Base-by-base conservation (phyloP, 2,888 invertebrate genomes). In the Abrostola tripartita region DNA sequence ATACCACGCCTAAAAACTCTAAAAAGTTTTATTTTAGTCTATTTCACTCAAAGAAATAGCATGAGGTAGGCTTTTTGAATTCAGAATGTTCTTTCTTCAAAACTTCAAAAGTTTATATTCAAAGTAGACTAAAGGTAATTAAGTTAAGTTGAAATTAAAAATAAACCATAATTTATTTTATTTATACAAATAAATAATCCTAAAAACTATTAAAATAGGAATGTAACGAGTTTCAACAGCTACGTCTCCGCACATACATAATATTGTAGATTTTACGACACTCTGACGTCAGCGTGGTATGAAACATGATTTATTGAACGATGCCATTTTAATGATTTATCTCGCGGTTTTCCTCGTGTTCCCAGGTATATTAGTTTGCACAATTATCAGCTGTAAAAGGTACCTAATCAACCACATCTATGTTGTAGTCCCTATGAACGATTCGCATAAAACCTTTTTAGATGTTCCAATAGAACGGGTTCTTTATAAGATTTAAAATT, bases 261-360 rank as follows among this genome's bases (percentile, higher is more conserved):
- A 80, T 64, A 55, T 78, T 65, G 55, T 56, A 41, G 44, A 65
- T 61, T 78, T 79, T 81, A 78, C 60, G 67, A 71, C 49, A 47
- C 24, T 24, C 42, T 85, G 85, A 85, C 82, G 81, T 83, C 81
- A 86, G 50, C 14, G 53, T 12, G 70, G 71, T 78, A 67, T 87
- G 82, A 85, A 85, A 73, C 67, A 65, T 63, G 77, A 84, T 85
- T 83, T 85, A 84, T 78, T 69, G 55, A 74, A 76, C 79, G 77
- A 70, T 70, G 71, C 57, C 54, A 62, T 66, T 49, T 68, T 74
- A 76, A 80, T 85, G 79, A 83, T 79, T 83, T 82, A 83, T 83
- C 76, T 70, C 72, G 82, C 62, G 84, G 86, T 86, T 88, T 87
- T 86, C 83, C 88, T 85, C 65, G 59, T 55, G 61, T 61, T 61